A percentile compares a stretch with the other conserved stretches of the same genome.
These are phyloP conservation scores for Atta cephalotes DNA, from an alignment of 1,140 invertebrate genomes.

Conservation along the genomic window DNA sequence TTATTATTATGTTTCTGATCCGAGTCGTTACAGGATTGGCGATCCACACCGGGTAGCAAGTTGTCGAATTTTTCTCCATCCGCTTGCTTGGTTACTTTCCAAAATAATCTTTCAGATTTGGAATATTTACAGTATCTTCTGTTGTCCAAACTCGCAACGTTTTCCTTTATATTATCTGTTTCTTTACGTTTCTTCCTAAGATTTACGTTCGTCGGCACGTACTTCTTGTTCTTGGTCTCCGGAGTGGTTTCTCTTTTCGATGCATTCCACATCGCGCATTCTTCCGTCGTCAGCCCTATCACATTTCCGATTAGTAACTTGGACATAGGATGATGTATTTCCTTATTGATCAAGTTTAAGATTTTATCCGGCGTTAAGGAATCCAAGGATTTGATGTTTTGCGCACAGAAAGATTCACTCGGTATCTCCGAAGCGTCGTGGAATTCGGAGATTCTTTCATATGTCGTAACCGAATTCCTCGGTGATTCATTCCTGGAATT, in stretches of 20 bases:
- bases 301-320: conserved; percentile 83
- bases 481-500: neutral
- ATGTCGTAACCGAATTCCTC: conserved; percentile 3
- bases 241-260: neutral
- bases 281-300: conserved; percentile 79
- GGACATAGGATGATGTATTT: conserved; percentile 81
- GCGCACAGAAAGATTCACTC: neutral
- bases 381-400: conserved; percentile 70
- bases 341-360: conserved; percentile 80
- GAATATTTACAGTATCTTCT: conserved; percentile 62
- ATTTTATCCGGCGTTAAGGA: conserved; percentile 81
- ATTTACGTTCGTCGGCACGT: conserved; percentile 18
- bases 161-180: conserved; percentile 51
- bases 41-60: neutral
- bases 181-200: neutral
- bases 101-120: conserved; percentile 50
- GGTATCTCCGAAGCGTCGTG: conserved; percentile 4
- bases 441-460: conserved; percentile 35
- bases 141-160: conserved; percentile 52
- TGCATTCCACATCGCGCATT: conserved; percentile 65
- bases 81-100: conserved; percentile 58
- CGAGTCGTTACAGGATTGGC: conserved; percentile 22
- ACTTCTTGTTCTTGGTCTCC: conserved; percentile 17
- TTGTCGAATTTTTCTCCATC: conserved; percentile 56
- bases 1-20: conserved; percentile 19